Evolutionary conservation across 2,797 vertebrate species (phyloP), one percentile per base, ranked within the genome.

Genomic region (Gouania willdenowi): DNA sequence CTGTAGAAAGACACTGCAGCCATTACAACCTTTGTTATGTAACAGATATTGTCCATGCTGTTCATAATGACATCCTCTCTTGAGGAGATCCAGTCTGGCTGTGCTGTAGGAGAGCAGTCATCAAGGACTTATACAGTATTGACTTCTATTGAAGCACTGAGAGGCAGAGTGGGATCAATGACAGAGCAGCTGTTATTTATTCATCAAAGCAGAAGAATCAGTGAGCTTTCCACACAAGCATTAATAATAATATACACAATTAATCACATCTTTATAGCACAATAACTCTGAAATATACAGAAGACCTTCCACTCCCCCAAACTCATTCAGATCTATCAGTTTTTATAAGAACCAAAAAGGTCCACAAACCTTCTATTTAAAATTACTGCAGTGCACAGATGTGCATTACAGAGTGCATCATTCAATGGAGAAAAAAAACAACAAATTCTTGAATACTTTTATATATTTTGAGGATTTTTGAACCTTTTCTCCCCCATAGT

Each of bases 81-180:
- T 26, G 41, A 26, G 16, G 22, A 43, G 36, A 54, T 43, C 39
- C 13, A 26, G 31, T 9, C n/a, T n/a, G n/a, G 17, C 12, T 31
- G 9, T 29, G 27, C 4, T 24, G 9, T 8, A 19, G 4, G 5
- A 18, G 41, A 27, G 27, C n/a, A 22, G 0, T 16, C 17, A 39
- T 18, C 2, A 35, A 22, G 45, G 10, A 39, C 27, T 17, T 34
- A 11, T 2, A 26, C 2, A 16, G 14, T 14, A 39, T 33, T 2
- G 40, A 37, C 5, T 38, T 75, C 75, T 67, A 80, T 77, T 69
- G 45, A 63, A 60, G 62, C 4, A 39, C 7, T 4, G 37, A 14
- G 2, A 42, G n/a, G 8, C 46, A 58, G 26, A 29, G 7, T 31
- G 16, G 46, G 39, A 31, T 40, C 4, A 44, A 6, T 16, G 18